Base-by-base conservation (phyloP, 2,797 vertebrate genomes). In the Crocidura indochinensis region DNA sequence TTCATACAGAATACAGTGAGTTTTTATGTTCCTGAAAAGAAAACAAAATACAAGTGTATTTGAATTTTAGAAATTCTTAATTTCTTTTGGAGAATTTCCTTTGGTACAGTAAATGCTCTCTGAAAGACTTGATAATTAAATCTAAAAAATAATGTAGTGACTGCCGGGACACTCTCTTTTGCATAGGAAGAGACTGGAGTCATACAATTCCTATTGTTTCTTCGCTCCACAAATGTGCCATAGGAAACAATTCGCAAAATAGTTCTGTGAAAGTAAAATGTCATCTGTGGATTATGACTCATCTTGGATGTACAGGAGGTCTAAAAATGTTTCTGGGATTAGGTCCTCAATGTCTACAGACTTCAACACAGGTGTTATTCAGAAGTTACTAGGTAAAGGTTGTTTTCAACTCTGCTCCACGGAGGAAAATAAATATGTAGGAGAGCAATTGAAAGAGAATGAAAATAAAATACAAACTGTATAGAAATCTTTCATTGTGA, bases 221-320 rank as follows among this genome's bases (percentile, higher is more conserved):
- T 27, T 71, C 5, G 51, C 27, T n/a, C 24, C 3, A 75, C 8
- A 77, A 53, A 68, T 56, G 47, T 67, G 8, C 24, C 17, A 2
- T 46, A 65, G 71, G 56, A 87, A 75, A 87, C 22, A 49, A 62
- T 62, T 49, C 47, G 14, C 3, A 62, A 38, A 88, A 74, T 84
- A 29, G 8, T 46, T 8, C 9, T 68, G 38, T 31, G 47, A 24
- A n/a, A 38, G 26, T 12, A 10, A 69, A 81, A 67, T 72, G 31
- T 3, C 60, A 11, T 88, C 27, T 77, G 15, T 71, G 26, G 27
- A 2, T 71, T 83, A 64, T 73, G 87, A n/a, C 31, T 81, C 64
- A 74, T 72, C 15, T 60, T 11, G 71, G 44, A 71, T 49, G 8
- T 20, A 38, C 10, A 12, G 9, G 31, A 65, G 22, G 12, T 65